Evolutionary conservation across 2,797 vertebrate species (phyloP), one percentile per base, ranked within the genome.

Genomic region (Cryptoblepharus egeriae): DNA sequence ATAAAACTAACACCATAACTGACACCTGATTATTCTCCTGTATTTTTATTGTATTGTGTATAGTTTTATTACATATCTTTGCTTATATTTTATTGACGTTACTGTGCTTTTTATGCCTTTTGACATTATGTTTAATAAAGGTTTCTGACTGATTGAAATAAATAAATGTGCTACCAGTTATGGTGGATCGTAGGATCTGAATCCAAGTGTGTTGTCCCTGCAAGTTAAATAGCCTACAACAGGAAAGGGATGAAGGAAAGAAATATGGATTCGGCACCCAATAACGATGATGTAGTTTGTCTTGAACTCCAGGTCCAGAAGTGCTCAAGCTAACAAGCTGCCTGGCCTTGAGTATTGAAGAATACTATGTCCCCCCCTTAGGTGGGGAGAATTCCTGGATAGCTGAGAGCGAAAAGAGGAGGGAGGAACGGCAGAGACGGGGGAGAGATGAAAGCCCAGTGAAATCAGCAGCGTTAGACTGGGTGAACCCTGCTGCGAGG

Each of bases 211-310:
- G 10, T 88, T 94, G 92, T 91, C 93, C 92, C 95, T 90, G 89
- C 91, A 92, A 90, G 84, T 91, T 94, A 92, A 94, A 93, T 89
- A 91, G 80, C 80, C 85, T 92, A 88, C 32, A 52, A 63, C 60
- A 30, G 26, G 30, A 12, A 70, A 57, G 12, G 52, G 15, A 49
- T 5, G 2, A 18, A 9, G 30, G 15, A 26, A 37, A 39, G 9
- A 49, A 28, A 26, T 87, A 93, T 91, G 94, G 88, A 85, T 79
- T 93, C 85, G 68, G 92, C 83, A 93, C 86, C 88, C 86, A 4
- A 1, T 95, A 94, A 95, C 93, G 93, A 95, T 94, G 92, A 84
- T 89, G 89, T 89, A 92, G 84, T 95, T 95, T 95, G 92, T 93
- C 91, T 95, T 70, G 55, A 88, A 89, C 87, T 90, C 87, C 80